Evolutionary conservation across 2,113 vertebrate genomes (phyloP), one percentile per base, ranked within the genome.

Genomic region (Podarcis muralis): DNA sequence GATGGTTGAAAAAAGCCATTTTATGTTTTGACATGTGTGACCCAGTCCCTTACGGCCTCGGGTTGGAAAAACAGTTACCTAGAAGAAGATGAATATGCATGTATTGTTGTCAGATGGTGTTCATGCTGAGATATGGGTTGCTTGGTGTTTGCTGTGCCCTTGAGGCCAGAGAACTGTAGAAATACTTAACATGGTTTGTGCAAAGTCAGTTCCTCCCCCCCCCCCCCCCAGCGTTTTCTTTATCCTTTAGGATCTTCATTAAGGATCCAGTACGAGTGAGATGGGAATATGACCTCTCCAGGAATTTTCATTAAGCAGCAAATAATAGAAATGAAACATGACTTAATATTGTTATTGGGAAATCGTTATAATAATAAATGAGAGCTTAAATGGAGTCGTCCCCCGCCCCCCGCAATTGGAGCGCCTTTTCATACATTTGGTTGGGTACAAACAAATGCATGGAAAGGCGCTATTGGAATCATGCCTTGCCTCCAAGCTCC

Each of bases 1-100:
- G 90, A 78, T 83, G 87, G 84, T 89, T 85, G 43, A 30, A 77
- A 88, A 84, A 53, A 16, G 7, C 13, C 18, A 23, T 32, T 66
- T 43, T 77, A 48, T 69, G 43, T 94, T 94, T 92, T 93, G 7
- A 57, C n/a, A 30, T 84, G 37, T 69, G n/a, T 77, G 62, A 48
- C n/a, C 25, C n/a, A 77, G 16, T 57, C 37, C 65, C 35, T 77
- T n/a, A 35, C 22, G 23, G 72, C 32, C 74, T 78, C 6, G 20
- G 40, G 32, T 37, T 18, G 43, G 87, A 83, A 69, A 16, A 77
- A 83, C 35, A 57, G 25, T 5, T 3, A 43, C 32, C 23, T 11
- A 30, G 62, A 89, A 94, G 76, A 95, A 96, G 93, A 83, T 84
- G 84, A 5, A 37, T 83, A 37, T 84, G 30, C 68, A 40, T 91